Conservation (phyloP, 2,888 invertebrate species). For the Noctuana brunneofusca region DNA sequence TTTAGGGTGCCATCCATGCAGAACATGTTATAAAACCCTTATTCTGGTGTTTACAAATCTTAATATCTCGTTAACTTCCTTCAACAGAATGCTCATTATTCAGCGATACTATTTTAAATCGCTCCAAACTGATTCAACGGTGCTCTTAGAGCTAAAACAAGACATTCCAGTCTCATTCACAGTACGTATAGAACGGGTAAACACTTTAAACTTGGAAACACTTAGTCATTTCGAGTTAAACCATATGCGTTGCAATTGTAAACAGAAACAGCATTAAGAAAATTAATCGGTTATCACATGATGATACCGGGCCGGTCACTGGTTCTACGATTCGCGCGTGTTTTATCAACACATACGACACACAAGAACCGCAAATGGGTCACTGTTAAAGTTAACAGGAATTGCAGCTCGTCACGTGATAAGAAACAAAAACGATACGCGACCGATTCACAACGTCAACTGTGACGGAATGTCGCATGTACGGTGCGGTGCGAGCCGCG, state of each 20-base stretch:
- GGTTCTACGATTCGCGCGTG: slow-evolving; percentile 19
- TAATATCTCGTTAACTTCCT: slow-evolving; percentile 33
- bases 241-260: slow-evolving; percentile 45
- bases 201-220: slow-evolving; percentile 66
- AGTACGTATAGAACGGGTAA: slow-evolving; percentile 50
- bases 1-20: slow-evolving; percentile 6
- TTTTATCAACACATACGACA: slow-evolving; percentile 32
- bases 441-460: slow-evolving; percentile 58
- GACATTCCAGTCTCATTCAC: slow-evolving; percentile 66
- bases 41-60: slow-evolving; percentile 36
- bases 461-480: slow-evolving; percentile 58
- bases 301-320: slow-evolving; percentile 23
- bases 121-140: slow-evolving; percentile 47
- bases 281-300: slow-evolving; percentile 17
- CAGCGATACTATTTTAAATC: slow-evolving; percentile 55
- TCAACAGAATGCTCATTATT: slow-evolving; percentile 47
- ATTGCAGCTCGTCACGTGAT: slow-evolving; percentile 49
- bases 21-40: slow-evolving; percentile 42
- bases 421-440: slow-evolving; percentile 49
- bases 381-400: slow-evolving; percentile 55
- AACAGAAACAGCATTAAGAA: slow-evolving; percentile 21
- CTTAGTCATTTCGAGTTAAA: slow-evolving; percentile 68
- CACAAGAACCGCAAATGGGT: slow-evolving; percentile 38
- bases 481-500: background rate
- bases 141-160: slow-evolving; percentile 48